A percentile compares a stretch with the other conserved stretches of the same genome.
Evolutionary conservation across 2,797 vertebrate genomes (phyloP).

Genomic region (Rallus crepitans): DNA sequence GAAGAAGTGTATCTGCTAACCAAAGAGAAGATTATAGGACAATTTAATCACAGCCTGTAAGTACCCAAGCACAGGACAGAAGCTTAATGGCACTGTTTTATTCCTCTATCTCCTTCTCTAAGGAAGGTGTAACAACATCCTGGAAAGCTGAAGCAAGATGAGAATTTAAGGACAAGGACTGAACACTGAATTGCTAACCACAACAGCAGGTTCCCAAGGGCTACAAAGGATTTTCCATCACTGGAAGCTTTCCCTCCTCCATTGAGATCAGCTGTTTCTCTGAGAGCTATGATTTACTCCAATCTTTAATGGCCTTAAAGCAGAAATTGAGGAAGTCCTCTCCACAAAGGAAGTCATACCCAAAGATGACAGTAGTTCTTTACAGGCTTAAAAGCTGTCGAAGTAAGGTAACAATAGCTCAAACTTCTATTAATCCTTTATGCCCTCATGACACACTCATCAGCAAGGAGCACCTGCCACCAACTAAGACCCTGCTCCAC

Average conservation of each 20-base stretch:
- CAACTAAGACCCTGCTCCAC: slow-evolving; percentile 27
- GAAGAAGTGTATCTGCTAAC: not conserved
- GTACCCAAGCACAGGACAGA: not conserved
- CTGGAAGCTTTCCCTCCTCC: not conserved
- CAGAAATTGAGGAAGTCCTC: not conserved
- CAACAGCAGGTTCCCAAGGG: not conserved
- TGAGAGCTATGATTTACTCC: slow-evolving; percentile 16
- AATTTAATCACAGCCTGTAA: not conserved
- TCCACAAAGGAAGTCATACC: not conserved
- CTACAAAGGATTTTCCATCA: not conserved
- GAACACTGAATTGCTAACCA: not conserved
- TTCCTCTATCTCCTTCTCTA: not conserved
- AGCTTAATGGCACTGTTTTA: not conserved
- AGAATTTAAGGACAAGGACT: not conserved
- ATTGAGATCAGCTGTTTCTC: not conserved
- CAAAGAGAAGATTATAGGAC: not conserved
- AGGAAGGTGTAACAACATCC: not conserved
- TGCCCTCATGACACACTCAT: not conserved
- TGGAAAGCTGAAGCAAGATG: not conserved
- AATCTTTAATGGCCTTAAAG: not conserved
- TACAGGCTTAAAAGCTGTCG: slow-evolving; percentile 32
- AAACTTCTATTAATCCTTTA: slow-evolving; percentile 38
- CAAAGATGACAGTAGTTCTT: slow-evolving; percentile 41
- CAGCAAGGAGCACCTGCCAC: slow-evolving; percentile 35
- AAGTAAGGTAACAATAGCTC: slow-evolving; percentile 21